Conservation (phyloP, 2,797 vertebrate species). For the Chelonia mydas region DNA sequence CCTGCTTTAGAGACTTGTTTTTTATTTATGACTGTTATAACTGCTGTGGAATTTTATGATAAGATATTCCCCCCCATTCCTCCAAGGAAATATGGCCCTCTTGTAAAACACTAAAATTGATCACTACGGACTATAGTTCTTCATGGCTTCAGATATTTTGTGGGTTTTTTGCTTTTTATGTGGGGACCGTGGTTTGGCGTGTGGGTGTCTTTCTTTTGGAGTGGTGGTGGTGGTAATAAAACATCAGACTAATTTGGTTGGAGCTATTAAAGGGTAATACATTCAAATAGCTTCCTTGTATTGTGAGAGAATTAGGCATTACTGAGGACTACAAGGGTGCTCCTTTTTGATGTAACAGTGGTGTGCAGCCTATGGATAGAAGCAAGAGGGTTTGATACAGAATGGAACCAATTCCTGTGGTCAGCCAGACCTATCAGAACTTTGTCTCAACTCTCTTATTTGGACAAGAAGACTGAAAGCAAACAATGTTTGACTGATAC, state of each 20-base stretch:
- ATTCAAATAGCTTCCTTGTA: neutral
- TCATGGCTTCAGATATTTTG: slow-evolving; percentile 55
- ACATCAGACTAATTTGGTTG: slow-evolving; percentile 41
- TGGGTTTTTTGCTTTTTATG: slow-evolving; percentile 35
- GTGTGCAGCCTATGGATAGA: neutral
- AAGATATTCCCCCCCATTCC: slow-evolving; percentile 2
- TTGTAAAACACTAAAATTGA: slow-evolving; percentile 64
- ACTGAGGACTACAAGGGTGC: neutral
- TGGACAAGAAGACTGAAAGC: neutral
- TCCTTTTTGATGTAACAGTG: slow-evolving; percentile 32
- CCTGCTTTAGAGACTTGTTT: slow-evolving; percentile 16
- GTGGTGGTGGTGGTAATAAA: neutral
- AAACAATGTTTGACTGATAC: neutral
- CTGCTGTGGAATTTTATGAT: slow-evolving; percentile 63
- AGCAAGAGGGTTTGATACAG: neutral
- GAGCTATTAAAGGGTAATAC: slow-evolving; percentile 18
- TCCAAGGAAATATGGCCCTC: slow-evolving; percentile 59
- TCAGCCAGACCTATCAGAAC: neutral
- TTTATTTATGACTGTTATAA: slow-evolving; percentile 55
- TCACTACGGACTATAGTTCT: slow-evolving; percentile 60
- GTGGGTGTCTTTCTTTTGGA: neutral
- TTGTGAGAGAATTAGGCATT: neutral
- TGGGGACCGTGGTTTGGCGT: neutral
- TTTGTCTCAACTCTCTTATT: neutral
- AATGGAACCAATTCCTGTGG: neutral